Conservation (phyloP, 2,888 invertebrate genomes). For the Eutolmus rufibarbis region DNA sequence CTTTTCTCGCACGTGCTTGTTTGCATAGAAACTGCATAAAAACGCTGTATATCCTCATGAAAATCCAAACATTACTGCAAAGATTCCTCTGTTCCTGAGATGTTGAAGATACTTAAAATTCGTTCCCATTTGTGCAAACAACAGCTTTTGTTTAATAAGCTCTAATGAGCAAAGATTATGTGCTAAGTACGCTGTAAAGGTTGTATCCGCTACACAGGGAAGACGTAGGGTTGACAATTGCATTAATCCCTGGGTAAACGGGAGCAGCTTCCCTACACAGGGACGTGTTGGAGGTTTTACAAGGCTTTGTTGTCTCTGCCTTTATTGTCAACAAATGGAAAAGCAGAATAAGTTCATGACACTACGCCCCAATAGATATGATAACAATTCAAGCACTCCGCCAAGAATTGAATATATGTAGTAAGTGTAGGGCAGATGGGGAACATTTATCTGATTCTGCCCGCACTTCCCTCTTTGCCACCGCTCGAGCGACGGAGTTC, state of each 20-base stretch:
- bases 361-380: slow-evolving; percentile 29
- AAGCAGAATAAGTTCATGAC: slow-evolving; percentile 6
- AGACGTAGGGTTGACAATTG: slow-evolving; percentile 16
- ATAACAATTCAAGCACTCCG: slow-evolving; percentile 23
- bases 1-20: neutral
- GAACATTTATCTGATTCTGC: slow-evolving; percentile 6
- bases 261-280: neutral
- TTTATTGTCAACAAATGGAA: slow-evolving; percentile 32
- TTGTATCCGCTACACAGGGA: slow-evolving; percentile 4
- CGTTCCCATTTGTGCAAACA: slow-evolving; percentile 40
- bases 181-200: slow-evolving; percentile 45
- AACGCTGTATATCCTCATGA: neutral
- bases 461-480: neutral
- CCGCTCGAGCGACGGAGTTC: neutral
- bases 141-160: slow-evolving; percentile 47
- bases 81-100: neutral
- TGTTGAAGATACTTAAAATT: slow-evolving; percentile 13
- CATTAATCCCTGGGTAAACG: slow-evolving; percentile 21
- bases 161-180: slow-evolving; percentile 48
- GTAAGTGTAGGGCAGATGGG: slow-evolving; percentile 2
- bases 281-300: slow-evolving; percentile 3
- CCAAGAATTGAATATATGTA: slow-evolving; percentile 15
- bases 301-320: slow-evolving; percentile 10
- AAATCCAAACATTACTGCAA: neutral
- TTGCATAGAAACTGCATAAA: neutral